Evolutionary conservation across 2,113 vertebrate species (phyloP).

Genomic region (Chlamydotis undulata): DNA sequence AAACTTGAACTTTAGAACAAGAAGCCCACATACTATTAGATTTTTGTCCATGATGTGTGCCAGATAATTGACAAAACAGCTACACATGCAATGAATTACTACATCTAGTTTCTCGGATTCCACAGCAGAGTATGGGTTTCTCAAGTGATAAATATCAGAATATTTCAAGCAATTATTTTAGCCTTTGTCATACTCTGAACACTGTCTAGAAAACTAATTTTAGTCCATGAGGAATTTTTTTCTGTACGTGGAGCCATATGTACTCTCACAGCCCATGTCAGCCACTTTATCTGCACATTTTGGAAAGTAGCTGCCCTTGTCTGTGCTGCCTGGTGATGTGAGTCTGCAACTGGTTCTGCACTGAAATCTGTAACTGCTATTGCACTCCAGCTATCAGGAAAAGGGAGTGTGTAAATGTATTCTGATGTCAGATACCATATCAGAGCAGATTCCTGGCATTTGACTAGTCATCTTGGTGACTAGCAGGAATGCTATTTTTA

Average conservation of each 20-base stretch:
- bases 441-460: constrained; percentile 1
- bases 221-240: not conserved
- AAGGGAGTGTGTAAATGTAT: not conserved
- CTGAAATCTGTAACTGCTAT: not conserved
- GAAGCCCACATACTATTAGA: not conserved
- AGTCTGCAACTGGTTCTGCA: not conserved
- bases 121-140: not conserved
- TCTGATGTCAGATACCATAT: not conserved
- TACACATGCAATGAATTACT: not conserved
- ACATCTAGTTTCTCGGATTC: not conserved
- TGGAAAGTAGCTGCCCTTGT: not conserved
- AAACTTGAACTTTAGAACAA: not conserved
- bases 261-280: not conserved
- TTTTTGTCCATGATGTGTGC: not conserved
- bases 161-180: not conserved
- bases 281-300: not conserved
- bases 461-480: not conserved
- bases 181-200: not conserved
- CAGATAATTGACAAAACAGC: not conserved
- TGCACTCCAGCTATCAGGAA: not conserved
- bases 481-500: not conserved
- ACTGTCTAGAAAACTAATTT: not conserved
- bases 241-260: fast-evolving
- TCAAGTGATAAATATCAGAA: not conserved
- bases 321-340: not conserved